Percentiles rank a stretch among this genome's conserved stretches.
Conservation (phyloP, 2,888 invertebrate species). For the Oscheius myriophilus region DNA sequence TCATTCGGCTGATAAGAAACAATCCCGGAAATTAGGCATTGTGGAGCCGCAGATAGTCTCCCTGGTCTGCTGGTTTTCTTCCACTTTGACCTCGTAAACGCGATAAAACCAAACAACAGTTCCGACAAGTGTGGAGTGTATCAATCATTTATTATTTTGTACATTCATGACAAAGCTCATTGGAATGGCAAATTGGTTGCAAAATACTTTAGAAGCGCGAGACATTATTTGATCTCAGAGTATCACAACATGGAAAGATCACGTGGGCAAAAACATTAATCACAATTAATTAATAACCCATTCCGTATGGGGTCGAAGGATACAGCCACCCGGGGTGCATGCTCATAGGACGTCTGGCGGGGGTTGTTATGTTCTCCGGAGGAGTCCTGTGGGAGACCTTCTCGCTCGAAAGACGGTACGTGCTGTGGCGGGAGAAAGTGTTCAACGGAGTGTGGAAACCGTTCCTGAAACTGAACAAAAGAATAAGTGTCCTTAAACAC, state of each 20-base stretch:
- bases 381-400: conserved; percentile 7
- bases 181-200: too few relatives aligned
- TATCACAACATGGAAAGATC: too few relatives aligned
- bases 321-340: conserved; percentile 16
- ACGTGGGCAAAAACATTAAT: too few relatives aligned
- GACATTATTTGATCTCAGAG: too few relatives aligned
- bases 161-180: too few relatives aligned
- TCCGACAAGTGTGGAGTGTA: too few relatives aligned
- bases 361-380: neutral
- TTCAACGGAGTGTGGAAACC: conserved; percentile 9
- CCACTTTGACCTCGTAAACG: too few relatives aligned
- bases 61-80: too few relatives aligned
- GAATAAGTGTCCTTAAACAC: neutral
- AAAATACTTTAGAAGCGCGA: too few relatives aligned
- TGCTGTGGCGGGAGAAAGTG: conserved; percentile 38
- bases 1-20: conserved; percentile 20
- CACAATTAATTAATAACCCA: neutral
- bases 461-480: conserved; percentile 1
- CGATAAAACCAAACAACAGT: too few relatives aligned
- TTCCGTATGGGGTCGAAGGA: neutral
- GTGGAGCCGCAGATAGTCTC: too few relatives aligned
- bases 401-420: conserved; percentile 32
- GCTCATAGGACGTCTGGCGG: conserved; percentile 23
- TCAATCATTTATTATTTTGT: too few relatives aligned
- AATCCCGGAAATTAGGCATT: conserved; percentile 3